Percentiles rank a stretch among this genome's conserved stretches.
Conservation (phyloP, 2,888 invertebrate species). For the Drosophila recens region DNA sequence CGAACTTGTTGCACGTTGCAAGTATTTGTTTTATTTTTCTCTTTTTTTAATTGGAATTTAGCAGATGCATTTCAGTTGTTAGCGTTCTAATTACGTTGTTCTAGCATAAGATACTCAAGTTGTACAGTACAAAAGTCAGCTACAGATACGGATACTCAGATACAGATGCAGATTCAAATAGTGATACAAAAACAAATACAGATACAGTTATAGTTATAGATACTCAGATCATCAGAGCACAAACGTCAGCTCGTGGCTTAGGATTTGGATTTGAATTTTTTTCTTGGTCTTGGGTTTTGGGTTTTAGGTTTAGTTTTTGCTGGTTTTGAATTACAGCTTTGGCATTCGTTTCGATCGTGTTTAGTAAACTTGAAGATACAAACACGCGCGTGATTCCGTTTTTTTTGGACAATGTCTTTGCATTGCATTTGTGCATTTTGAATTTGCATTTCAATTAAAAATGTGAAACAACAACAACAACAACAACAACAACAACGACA, state of each 20-base stretch:
- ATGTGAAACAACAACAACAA: conserved; percentile 14
- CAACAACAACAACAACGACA: conserved; percentile 3
- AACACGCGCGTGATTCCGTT: conserved; percentile 58
- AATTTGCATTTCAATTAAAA: conserved; percentile 67
- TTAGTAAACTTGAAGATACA: conserved; percentile 53
- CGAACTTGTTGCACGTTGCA: conserved; percentile 41
- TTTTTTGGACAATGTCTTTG: conserved; percentile 44
- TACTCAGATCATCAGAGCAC: conserved; percentile 25
- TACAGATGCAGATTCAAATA: conserved; percentile 24
- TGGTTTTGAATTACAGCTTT: conserved; percentile 39
- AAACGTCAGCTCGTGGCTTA: conserved; percentile 46
- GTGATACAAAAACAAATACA: conserved; percentile 23
- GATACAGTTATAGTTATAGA: conserved; percentile 33
- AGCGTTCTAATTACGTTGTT: conserved; percentile 68
- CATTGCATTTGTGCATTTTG: conserved; percentile 29
- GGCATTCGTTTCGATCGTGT: conserved; percentile 65
- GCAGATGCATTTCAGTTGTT: conserved; percentile 70
- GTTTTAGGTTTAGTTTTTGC: conserved; percentile 24
- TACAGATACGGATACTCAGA: conserved; percentile 24
- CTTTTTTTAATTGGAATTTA: conserved; percentile 70
- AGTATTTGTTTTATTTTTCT: conserved; percentile 1
- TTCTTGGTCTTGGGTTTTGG: neutral
- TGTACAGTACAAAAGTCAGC: conserved; percentile 29
- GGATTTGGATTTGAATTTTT: neutral
- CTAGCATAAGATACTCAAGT: conserved; percentile 44